Base-by-base conservation (phyloP, 2,113 vertebrate genomes). In the Toxostoma redivivum region DNA sequence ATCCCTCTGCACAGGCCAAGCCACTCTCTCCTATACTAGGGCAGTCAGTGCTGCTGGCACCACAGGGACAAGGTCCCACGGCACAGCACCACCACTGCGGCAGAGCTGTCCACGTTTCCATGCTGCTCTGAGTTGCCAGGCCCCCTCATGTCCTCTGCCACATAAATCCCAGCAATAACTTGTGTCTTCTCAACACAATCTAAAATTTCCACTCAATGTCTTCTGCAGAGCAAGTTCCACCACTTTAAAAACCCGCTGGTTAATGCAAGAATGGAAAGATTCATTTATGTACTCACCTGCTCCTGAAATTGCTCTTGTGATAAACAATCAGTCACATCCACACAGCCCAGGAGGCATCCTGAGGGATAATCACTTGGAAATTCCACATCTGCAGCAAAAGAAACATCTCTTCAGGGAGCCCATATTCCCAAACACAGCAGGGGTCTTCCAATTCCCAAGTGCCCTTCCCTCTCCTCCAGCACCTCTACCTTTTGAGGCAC, bases 361-460 rank as follows among this genome's bases (percentile, higher is more conserved):
- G 98, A 99, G 71, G 99, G 99, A 97, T 99, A 99, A 74, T 99
- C 98, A 9, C 92, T 97, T 27, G 99, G 99, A 97, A 99, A 99
- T 85, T 97, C 98, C 92, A 98, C 94, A 92, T 98, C 99, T 99
- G 97, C 51, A 95, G 57, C 76, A 86, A 96, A 56, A 95, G 89
- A 88, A 92, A 93, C 66, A 77, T 28, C 33, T 72, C 96, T 67
- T 92, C 51, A 78, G 86, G 62, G 57, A 53, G 33, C 9, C 17
- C 45, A 61, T 20, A 64, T 20, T 33, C 44, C 50, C 58, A 25
- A 53, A 40, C 9, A 30, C 14, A 84, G 37, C 33, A 64, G 57
- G 15, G 23, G 45, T 60, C 48, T 93, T 31, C 22, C 79, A 83
- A 45, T 66, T 62, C 71, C n/a, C 54, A 90, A 65, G 15, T 31